Base-by-base conservation (phyloP, 2,888 invertebrate species). In the Cheiracanthium punctorium region DNA sequence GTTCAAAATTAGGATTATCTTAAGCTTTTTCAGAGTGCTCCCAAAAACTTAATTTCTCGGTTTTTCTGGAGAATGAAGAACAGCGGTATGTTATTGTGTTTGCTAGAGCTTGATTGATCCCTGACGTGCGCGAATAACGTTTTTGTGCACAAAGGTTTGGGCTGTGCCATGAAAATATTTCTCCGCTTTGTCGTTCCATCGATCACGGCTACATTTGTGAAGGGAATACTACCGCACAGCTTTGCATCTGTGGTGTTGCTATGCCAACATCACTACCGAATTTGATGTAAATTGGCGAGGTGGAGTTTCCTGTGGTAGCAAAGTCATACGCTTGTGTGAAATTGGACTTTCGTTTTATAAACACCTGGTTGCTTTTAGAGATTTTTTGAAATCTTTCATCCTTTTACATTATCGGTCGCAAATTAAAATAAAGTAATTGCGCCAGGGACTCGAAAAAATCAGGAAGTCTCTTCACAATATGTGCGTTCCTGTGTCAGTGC, bases 181-280 rank as follows among this genome's bases (percentile, higher is more conserved):
- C 43, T 14, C 43, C 43, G 43, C 43, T 17, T 37, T 17, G 43
- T 10, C 17, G 12, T 17, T 12, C 24, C 58, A 58, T 58, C 58
- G 58, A 58, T 58, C 58, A 58, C 10, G 12, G 12, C 58, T 24
- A 1, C 20, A 17, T 24, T 58, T 20, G 58, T 24, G 58, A 8
- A 24, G 24, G 24, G 37, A 37, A 37, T 58, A 58, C 24, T 58
- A 24, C 17, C 24, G 4, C 24, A 24, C n/a, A n/a, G n/a, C n/a
- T n/a, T n/a, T 24, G 58, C 58, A 5, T 58, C 12, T 58, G 37
- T 58, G 24, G 58, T 58, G 58, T 58, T 58, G 58, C 58, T 58
- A 58, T 58, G 58, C 58, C 58, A 58, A 58, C 58, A 17, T 58
- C 58, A 58, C 5, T 24, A 4, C 4, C 5, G 58, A 58, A 24